Conservation (phyloP, 2,888 invertebrate genomes). For the Psococerastis gibbosa region DNA sequence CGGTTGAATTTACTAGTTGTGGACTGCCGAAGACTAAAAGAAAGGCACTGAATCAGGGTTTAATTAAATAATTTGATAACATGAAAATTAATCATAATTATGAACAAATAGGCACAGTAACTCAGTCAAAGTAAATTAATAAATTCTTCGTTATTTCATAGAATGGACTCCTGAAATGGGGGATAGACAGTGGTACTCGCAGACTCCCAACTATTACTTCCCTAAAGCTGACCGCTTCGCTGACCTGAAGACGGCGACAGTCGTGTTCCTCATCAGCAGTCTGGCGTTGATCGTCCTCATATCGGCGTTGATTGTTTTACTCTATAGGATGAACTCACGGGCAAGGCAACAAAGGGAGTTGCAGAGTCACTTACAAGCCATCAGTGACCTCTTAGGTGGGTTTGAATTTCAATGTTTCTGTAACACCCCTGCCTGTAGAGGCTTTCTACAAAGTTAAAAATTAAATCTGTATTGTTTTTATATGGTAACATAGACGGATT, state of each 20-base stretch:
- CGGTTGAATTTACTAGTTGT: no score
- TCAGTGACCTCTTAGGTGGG: conserved; percentile 47
- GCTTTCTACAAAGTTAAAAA: no score
- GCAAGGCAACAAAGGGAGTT: conserved; percentile 40
- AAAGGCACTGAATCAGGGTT: neutral
- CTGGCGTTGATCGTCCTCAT: conserved; percentile 40
- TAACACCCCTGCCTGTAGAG: no score
- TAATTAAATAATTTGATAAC: conserved; percentile 10
- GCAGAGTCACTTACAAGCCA: conserved; percentile 45
- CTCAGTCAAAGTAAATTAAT: neutral
- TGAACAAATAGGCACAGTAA: neutral
- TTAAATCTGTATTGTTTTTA: no score
- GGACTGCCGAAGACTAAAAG: no score
- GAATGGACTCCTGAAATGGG: conserved; percentile 34
- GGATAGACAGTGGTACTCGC: conserved; percentile 41
- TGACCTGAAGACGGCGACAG: conserved; percentile 42
- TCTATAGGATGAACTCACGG: conserved; percentile 41
- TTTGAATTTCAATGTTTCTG: no score
- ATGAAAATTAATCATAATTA: no score
- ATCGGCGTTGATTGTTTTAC: conserved; percentile 38
- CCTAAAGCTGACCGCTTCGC: conserved; percentile 45
- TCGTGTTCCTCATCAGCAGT: conserved; percentile 42
- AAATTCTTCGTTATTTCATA: conserved; percentile 18
- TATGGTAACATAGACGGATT: no score
- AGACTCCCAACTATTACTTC: conserved; percentile 51